Conservation (phyloP, 2,113 vertebrate species). For the Siniperca knerii region DNA sequence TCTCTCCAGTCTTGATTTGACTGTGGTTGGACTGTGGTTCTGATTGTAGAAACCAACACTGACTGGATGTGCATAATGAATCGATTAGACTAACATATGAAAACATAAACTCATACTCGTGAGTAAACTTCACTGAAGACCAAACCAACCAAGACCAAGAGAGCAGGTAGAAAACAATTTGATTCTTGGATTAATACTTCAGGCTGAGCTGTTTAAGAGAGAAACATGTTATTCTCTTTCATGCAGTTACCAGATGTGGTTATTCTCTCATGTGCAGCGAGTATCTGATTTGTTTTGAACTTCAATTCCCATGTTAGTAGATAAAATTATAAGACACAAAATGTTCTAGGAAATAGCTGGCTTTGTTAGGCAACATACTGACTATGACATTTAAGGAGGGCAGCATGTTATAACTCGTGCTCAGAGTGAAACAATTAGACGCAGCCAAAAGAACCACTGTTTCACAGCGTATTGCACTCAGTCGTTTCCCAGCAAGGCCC, state of each 20-base stretch:
- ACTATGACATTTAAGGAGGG: constrained; percentile 6
- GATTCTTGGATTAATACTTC: not conserved
- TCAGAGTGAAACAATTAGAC: constrained; percentile 21
- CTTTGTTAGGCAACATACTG: not conserved
- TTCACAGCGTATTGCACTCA: constrained; percentile 18
- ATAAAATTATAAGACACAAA: constrained; percentile 1
- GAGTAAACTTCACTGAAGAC: not conserved
- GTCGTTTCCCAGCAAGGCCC: constrained; percentile 16
- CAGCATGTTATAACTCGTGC: not conserved
- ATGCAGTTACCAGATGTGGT: constrained; percentile 12
- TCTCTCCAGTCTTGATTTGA: constrained; percentile 14
- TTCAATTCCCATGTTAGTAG: not conserved
- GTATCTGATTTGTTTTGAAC: constrained; percentile 21
- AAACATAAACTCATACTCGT: not conserved
- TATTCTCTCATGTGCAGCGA: constrained; percentile 24
- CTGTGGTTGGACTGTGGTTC: constrained; percentile 11
- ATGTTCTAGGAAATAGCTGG: constrained; percentile 18
- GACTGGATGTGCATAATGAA: constrained; percentile 1
- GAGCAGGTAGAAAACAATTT: not conserved
- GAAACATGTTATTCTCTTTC: constrained; percentile 3
- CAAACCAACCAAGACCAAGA: not conserved
- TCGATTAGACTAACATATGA: not conserved
- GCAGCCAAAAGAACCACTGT: constrained; percentile 38
- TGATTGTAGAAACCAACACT: not conserved
- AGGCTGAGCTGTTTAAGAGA: not conserved